Conservation (phyloP, 1,140 invertebrate species). For the Ceratina australensis region DNA sequence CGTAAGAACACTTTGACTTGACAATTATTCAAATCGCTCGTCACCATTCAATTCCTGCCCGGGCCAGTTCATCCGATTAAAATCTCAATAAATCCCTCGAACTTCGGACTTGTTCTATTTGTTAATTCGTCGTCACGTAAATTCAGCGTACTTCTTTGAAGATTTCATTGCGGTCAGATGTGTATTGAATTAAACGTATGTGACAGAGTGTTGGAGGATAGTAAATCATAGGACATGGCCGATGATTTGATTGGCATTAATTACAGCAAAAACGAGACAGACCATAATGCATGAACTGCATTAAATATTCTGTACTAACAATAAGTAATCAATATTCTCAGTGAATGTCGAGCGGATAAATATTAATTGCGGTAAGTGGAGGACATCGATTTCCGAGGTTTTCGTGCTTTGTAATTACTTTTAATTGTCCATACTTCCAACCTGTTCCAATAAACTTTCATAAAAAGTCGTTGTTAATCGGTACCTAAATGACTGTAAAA, state of each 20-base stretch:
- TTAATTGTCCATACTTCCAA: neutral
- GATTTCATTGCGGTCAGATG: too few relatives aligned
- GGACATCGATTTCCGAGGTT: neutral
- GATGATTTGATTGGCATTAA: neutral
- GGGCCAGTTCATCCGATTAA: neutral
- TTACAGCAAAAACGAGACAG: neutral
- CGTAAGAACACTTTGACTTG: neutral
- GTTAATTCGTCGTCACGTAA: too few relatives aligned
- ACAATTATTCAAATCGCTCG: slow-evolving; percentile 3
- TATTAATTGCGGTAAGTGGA: neutral
- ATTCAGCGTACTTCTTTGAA: too few relatives aligned
- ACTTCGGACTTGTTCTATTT: too few relatives aligned
- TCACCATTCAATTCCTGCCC: neutral
- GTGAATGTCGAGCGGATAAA: neutral
- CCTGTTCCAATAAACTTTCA: neutral
- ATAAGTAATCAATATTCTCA: neutral
- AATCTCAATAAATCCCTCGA: too few relatives aligned
- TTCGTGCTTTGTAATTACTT: neutral
- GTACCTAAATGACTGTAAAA: too few relatives aligned
- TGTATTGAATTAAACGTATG: too few relatives aligned
- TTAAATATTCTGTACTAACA: neutral
- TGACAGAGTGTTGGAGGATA: neutral
- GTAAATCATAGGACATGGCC: neutral
- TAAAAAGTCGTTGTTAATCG: too few relatives aligned
- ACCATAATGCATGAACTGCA: neutral